phyloP scores from a whole-genome alignment of 2,113 vertebrate species.

The Plotosus lineatus region DNA sequence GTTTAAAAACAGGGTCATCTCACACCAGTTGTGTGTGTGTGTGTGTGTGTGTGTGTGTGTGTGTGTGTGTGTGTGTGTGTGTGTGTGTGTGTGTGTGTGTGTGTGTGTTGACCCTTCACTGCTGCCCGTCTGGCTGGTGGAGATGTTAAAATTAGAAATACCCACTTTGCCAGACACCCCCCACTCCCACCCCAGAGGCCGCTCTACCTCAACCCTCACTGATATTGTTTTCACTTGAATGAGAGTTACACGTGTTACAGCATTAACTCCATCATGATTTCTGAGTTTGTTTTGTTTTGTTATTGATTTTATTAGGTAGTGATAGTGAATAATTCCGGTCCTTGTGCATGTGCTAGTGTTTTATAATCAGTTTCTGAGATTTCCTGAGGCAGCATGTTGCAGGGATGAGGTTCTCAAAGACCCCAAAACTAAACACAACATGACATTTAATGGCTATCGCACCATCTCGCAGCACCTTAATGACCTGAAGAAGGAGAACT shows the following conservation, averaged over 20 bases:
- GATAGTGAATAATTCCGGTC: no score
- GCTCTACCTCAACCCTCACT: no score
- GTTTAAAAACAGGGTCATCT: constrained; percentile 63
- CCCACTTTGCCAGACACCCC: constrained; percentile 34
- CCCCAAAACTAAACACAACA: constrained; percentile 64
- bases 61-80: constrained; percentile 63
- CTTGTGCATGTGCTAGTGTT: constrained; percentile 13
- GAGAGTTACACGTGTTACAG: no score
- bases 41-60: constrained; percentile 65
- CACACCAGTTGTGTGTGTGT: constrained; percentile 71
- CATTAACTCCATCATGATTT: no score
- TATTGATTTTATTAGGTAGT: no score
- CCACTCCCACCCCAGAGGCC: constrained; percentile 17
- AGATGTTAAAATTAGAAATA: constrained; percentile 80
- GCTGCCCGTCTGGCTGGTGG: constrained; percentile 59
- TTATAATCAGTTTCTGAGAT: background rate
- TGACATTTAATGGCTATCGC: constrained; percentile 92
- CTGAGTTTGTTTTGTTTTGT: no score
- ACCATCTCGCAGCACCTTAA: constrained; percentile 97
- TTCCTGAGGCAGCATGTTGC: constrained; percentile 47
- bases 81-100: constrained; percentile 69
- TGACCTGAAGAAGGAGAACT: constrained; percentile 99
- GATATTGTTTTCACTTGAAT: no score
- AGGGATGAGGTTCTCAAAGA: constrained; percentile 68
- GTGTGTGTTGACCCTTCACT: constrained; percentile 61